Evolutionary conservation across 2,113 vertebrate genomes (phyloP).

Genomic region (Tursiops truncatus): DNA sequence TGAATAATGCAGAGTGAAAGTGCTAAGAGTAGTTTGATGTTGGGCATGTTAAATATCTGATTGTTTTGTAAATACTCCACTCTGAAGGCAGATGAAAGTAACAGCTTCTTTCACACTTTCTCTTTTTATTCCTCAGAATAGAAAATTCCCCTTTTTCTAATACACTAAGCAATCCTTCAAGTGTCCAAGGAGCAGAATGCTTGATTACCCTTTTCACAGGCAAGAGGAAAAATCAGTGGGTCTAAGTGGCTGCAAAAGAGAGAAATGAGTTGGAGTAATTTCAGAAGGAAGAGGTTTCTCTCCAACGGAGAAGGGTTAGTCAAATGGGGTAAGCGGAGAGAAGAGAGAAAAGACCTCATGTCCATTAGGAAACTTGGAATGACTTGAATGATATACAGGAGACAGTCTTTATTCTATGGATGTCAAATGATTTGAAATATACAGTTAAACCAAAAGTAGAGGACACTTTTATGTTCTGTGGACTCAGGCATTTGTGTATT

Average conservation of each 20-base stretch:
- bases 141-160: neutral
- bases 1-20: neutral
- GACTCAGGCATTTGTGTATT: neutral
- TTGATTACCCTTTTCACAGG: neutral
- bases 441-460: neutral
- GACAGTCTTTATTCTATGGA: neutral
- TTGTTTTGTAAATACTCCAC: neutral
- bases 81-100: constrained; percentile 2
- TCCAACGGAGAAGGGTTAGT: neutral
- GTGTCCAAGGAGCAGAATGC: neutral
- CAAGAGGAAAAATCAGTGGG: neutral
- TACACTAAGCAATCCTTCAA: neutral
- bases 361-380: constrained; percentile 8
- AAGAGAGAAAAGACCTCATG: neutral
- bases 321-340: neutral
- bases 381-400: neutral
- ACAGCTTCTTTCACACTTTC: neutral
- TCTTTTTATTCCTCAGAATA: neutral
- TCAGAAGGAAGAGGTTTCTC: neutral
- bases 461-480: neutral
- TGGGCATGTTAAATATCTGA: neutral
- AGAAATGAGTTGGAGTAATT: neutral
- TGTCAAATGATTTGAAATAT: neutral
- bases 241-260: neutral
- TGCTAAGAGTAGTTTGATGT: constrained; percentile 11